Conservation (phyloP, 2,888 invertebrate species). For the Corbicula japonica region DNA sequence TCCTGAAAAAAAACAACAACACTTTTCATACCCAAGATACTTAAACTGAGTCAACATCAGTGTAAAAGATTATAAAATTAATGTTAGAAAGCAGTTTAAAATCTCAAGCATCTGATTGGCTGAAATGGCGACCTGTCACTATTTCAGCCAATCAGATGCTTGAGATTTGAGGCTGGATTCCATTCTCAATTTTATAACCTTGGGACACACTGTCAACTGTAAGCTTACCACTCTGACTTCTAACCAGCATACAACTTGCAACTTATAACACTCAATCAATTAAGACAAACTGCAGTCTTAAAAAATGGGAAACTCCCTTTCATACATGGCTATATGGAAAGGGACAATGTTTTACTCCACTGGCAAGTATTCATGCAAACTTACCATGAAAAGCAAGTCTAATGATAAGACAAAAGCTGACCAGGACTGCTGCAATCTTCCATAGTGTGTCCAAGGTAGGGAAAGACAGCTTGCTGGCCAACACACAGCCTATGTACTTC, state of each 20-base stretch:
- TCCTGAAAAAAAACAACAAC: conserved; percentile 30
- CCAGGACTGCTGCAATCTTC: conserved; percentile 27
- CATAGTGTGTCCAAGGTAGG: conserved; percentile 23
- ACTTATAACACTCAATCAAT: too few species aligned
- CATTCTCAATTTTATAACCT: too few species aligned
- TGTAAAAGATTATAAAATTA: not conserved
- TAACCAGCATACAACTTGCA: not conserved
- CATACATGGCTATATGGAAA: too few species aligned
- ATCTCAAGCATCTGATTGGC: not conserved
- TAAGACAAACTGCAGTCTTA: too few species aligned
- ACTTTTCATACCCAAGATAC: not conserved
- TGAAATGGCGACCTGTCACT: too few species aligned
- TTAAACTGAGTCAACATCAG: not conserved
- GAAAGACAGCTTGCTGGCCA: conserved; percentile 31
- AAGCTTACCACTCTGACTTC: not conserved
- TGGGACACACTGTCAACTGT: not conserved
- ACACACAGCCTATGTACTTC: conserved; percentile 31
- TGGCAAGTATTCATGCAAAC: conserved; percentile 5
- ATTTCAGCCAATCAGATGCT: too few species aligned
- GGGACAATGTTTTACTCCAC: too few species aligned
- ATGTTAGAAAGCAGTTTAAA: not conserved
- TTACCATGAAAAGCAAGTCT: conserved; percentile 23
- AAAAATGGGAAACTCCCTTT: too few species aligned
- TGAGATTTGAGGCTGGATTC: too few species aligned
- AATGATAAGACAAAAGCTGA: conserved; percentile 12